Percentiles rank a stretch among this genome's conserved stretches.
These are phyloP conservation scores for Anisognathus igniventris DNA, from an alignment of 2,797 vertebrate species.

Conservation along the genomic window DNA sequence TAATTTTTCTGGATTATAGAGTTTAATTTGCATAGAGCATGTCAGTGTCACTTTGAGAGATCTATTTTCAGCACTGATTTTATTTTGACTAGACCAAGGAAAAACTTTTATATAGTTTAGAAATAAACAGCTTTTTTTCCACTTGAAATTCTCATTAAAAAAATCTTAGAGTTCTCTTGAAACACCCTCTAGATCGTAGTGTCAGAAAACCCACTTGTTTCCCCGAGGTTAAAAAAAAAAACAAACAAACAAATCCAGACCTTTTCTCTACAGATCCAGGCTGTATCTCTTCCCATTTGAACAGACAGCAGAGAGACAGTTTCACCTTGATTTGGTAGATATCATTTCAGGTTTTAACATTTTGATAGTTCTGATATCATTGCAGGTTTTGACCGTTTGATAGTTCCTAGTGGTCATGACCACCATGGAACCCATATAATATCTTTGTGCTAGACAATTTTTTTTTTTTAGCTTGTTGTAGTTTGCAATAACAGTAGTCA, in stretches of 20 bases:
- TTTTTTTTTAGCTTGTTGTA: background rate
- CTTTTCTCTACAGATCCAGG: background rate
- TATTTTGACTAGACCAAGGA: constrained; percentile 33
- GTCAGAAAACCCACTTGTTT: constrained; percentile 2
- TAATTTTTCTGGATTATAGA: background rate
- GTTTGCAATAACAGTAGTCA: background rate
- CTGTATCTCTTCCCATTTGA: background rate
- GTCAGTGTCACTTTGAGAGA: constrained; percentile 21
- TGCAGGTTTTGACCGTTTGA: background rate
- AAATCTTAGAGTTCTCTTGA: constrained; percentile 16
- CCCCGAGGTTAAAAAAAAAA: constrained; percentile 7
- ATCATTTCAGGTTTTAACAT: background rate
- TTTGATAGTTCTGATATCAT: background rate
- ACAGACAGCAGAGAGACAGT: background rate
- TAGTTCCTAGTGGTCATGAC: background rate
- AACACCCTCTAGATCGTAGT: background rate
- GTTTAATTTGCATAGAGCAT: constrained; percentile 33
- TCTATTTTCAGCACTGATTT: constrained; percentile 62
- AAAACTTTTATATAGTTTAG: constrained; percentile 13
- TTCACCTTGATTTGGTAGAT: background rate
- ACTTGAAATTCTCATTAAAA: constrained; percentile 52
- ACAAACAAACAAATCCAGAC: rapidly evolving
- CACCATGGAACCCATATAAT: background rate
- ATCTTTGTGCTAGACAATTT: background rate
- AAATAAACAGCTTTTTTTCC: constrained; percentile 42